Conservation (phyloP, 2,888 invertebrate genomes). For the Nasonia oneida region DNA sequence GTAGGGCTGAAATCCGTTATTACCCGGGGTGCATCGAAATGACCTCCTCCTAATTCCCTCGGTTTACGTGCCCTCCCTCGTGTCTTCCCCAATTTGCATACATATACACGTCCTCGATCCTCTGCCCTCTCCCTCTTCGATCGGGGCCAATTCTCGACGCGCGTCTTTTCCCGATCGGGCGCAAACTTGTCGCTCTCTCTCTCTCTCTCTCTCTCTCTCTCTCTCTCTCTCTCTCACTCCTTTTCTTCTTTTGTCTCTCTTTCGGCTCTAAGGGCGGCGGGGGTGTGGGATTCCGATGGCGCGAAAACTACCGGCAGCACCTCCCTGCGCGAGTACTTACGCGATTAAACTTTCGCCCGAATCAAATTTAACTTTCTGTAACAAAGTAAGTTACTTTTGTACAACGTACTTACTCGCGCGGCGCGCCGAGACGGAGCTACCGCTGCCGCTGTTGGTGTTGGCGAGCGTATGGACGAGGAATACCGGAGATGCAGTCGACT, state of each 20-base stretch:
- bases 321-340: slow-evolving; percentile 67
- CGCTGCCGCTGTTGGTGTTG: neutral
- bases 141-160: neutral
- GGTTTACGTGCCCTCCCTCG: neutral
- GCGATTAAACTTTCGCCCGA: slow-evolving; percentile 76
- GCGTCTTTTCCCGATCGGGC: neutral
- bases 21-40: slow-evolving; percentile 17
- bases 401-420: slow-evolving; percentile 51
- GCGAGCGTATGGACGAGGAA: slow-evolving; percentile 47
- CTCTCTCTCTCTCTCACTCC: neutral
- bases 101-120: slow-evolving; percentile 14
- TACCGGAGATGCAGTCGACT: slow-evolving; percentile 20
- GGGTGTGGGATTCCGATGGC: neutral
- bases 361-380: slow-evolving; percentile 76
- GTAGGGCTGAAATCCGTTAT: neutral
- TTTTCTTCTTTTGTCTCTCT: slow-evolving; percentile 45
- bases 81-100: neutral
- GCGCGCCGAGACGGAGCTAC: neutral
- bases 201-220: too few species aligned
- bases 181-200: neutral
- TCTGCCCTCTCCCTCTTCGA: neutral
- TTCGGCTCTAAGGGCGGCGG: neutral
- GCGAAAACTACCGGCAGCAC: slow-evolving; percentile 61
- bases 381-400: slow-evolving; percentile 74
- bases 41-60: neutral